A percentile compares a stretch with the other conserved stretches of the same genome.
These are phyloP conservation scores for Melanostoma scalare DNA, from an alignment of 2,888 invertebrate genomes.

Conservation along the genomic window DNA sequence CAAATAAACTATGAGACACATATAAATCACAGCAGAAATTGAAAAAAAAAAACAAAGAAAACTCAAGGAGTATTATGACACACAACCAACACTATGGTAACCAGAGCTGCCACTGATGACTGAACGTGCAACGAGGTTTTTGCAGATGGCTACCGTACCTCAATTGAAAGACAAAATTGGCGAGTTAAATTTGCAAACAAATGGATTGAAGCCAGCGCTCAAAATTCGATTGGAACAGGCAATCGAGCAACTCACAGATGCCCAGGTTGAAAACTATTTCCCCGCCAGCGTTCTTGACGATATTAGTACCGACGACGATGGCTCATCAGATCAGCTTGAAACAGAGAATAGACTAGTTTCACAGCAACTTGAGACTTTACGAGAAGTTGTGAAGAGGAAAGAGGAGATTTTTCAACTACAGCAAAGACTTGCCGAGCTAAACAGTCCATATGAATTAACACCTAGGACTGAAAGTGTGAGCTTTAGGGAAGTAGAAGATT, in stretches of 20 bases:
- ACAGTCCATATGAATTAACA: neutral
- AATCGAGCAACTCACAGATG: conserved; percentile 9
- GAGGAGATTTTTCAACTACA: conserved; percentile 26
- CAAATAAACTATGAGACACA: too few species aligned
- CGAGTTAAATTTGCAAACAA: conserved; percentile 23
- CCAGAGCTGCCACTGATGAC: too few species aligned
- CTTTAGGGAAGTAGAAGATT: conserved; percentile 33
- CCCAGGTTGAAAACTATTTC: conserved; percentile 17
- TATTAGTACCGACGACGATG: neutral
- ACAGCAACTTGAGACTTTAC: conserved; percentile 21
- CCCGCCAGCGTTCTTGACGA: conserved; percentile 11
- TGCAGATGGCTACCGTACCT: conserved; percentile 8
- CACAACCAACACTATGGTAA: too few species aligned
- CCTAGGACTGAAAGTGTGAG: neutral
- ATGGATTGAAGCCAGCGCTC: conserved; percentile 3
- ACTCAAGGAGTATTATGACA: too few species aligned
- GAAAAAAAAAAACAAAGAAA: too few species aligned
- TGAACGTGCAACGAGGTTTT: conserved; percentile 9
- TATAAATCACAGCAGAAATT: too few species aligned
- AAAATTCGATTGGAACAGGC: conserved; percentile 20
- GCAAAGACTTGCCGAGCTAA: conserved; percentile 12
- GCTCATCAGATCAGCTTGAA: conserved; percentile 21
- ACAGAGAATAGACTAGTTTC: conserved; percentile 17
- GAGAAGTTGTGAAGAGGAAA: conserved; percentile 24
- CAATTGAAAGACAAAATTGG: conserved; percentile 22